Conservation (phyloP, 2,113 vertebrate species). For the Dunckerocampus dactyliophorus region DNA sequence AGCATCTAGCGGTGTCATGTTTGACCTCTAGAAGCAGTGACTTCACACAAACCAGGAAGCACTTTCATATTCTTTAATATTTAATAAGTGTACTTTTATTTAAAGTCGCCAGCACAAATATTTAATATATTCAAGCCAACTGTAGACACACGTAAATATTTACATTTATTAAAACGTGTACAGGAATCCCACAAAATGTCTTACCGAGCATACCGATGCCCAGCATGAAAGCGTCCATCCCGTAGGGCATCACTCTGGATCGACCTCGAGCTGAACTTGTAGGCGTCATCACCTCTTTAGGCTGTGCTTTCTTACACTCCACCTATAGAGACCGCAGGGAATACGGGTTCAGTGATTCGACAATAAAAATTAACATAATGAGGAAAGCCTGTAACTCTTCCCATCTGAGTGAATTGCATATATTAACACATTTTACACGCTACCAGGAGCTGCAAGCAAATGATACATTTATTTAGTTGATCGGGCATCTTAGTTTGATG, state of each 20-base stretch:
- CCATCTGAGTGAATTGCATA: no score
- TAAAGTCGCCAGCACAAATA: neutral
- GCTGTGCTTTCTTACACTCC: slow-evolving; percentile 99
- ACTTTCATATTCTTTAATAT: neutral
- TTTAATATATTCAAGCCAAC: no score
- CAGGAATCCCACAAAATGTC: slow-evolving; percentile 9
- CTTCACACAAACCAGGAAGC: neutral
- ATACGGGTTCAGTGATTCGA: neutral
- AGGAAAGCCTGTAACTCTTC: neutral
- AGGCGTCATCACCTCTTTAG: slow-evolving; percentile 98
- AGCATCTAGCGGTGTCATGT: neutral
- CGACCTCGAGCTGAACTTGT: slow-evolving; percentile 90
- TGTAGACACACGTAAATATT: no score
- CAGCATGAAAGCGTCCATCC: slow-evolving; percentile 99
- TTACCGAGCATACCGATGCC: slow-evolving; percentile 98
- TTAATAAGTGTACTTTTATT: neutral
- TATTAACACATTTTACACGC: no score
- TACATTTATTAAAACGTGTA: no score
- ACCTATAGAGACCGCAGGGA: slow-evolving; percentile 70
- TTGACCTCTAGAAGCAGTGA: slow-evolving; percentile 36
- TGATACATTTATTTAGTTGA: no score
- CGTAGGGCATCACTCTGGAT: slow-evolving; percentile 96
- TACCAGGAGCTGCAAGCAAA: no score
- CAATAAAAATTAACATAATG: neutral
- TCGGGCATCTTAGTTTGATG: no score